Evolutionary conservation across 2,888 invertebrate genomes (phyloP).

Genomic region (Chelonus formosanus): DNA sequence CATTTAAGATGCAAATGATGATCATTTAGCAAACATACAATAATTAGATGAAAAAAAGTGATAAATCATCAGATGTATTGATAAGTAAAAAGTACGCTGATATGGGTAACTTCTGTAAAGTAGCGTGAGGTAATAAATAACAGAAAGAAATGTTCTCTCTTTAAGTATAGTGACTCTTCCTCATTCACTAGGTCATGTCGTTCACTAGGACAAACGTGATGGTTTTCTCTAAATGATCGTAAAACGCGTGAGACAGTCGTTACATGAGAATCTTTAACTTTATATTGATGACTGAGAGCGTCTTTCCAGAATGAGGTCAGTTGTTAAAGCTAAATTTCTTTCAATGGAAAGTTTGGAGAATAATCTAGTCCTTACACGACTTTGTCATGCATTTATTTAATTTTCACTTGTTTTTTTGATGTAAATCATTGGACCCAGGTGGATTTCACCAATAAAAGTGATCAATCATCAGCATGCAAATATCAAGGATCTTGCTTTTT

Average conservation of each 20-base stretch:
- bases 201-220: constrained; percentile 29
- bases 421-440: too few relatives aligned
- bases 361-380: constrained; percentile 3
- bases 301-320: constrained; percentile 20
- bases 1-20: neutral
- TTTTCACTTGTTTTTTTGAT: too few relatives aligned
- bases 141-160: neutral
- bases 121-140: neutral
- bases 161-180: neutral
- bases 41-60: too few relatives aligned
- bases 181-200: constrained; percentile 18
- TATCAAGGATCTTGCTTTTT: too few relatives aligned
- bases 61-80: neutral
- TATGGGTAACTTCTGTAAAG: neutral
- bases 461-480: too few relatives aligned
- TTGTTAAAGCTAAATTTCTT: constrained; percentile 8
- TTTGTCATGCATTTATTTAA: neutral
- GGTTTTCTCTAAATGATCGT: constrained; percentile 28
- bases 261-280: constrained; percentile 1
- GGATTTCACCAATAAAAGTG: too few relatives aligned
- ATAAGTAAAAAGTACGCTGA: neutral
- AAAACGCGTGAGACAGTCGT: constrained; percentile 11
- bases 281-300: constrained; percentile 1
- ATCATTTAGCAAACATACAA: constrained; percentile 3
- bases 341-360: constrained; percentile 10